Evolutionary conservation across 1,140 invertebrate genomes (phyloP).

Genomic region (Bombus affinis): DNA sequence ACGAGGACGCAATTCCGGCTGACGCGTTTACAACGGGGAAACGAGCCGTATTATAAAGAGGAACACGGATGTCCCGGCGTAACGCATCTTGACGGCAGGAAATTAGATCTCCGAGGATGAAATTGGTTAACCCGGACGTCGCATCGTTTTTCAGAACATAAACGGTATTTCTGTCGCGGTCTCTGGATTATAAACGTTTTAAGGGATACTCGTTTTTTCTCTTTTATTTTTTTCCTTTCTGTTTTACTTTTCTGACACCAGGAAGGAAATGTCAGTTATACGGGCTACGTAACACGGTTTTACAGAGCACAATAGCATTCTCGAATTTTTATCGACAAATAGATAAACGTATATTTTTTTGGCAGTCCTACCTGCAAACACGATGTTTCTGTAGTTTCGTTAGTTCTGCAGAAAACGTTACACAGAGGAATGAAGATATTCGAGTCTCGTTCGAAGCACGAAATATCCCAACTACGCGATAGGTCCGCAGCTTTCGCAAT

Average conservation of each 20-base stretch:
- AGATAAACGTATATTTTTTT: background rate
- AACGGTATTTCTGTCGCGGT: conserved; percentile 31
- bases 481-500: background rate
- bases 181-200: conserved; percentile 25
- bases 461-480: conserved; percentile 19
- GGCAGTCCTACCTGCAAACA: background rate
- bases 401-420: background rate
- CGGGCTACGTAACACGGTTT: background rate
- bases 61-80: conserved; percentile 64
- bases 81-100: conserved; percentile 69
- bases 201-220: too few relatives aligned
- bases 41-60: conserved; percentile 70
- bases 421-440: background rate
- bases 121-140: conserved; percentile 67
- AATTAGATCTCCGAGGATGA: conserved; percentile 69
- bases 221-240: background rate
- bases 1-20: conserved; percentile 66
- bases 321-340: background rate
- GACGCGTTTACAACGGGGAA: conserved; percentile 67
- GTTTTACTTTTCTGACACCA: background rate
- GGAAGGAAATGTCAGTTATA: conserved; percentile 18
- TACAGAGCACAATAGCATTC: too few relatives aligned
- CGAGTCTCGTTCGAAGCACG: background rate
- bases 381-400: background rate
- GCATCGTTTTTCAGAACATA: conserved; percentile 50